A percentile compares a stretch with the other conserved stretches of the same genome.
Evolutionary conservation across 2,797 vertebrate species (phyloP).

Genomic region (Pempheris klunzingeri): DNA sequence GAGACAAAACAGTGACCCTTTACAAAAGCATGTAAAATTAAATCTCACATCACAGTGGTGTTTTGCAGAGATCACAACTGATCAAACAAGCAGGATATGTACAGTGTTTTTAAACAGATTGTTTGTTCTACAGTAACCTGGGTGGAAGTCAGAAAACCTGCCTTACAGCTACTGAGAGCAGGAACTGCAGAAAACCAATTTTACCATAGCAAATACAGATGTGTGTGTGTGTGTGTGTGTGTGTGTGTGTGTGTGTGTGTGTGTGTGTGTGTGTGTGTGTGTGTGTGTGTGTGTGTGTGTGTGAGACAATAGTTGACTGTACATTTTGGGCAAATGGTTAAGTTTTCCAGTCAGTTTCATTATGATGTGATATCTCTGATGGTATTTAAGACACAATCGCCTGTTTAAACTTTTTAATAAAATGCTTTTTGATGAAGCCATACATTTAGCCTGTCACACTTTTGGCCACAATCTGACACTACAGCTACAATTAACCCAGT

Average conservation of each 20-base stretch:
- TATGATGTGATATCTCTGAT: constrained; percentile 17
- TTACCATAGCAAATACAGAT: constrained; percentile 44
- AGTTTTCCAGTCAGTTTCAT: constrained; percentile 11
- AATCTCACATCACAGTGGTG: constrained; percentile 69
- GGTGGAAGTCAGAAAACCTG: constrained; percentile 70
- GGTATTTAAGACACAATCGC: background rate
- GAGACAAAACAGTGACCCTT: constrained; percentile 69
- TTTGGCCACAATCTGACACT: background rate
- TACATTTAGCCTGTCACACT: constrained; percentile 5
- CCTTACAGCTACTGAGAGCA: constrained; percentile 57
- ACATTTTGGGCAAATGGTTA: constrained; percentile 15
- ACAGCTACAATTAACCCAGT: background rate
- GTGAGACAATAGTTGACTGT: constrained; percentile 10
- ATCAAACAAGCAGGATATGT: constrained; percentile 51
- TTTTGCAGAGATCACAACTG: constrained; percentile 69
- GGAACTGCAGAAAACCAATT: constrained; percentile 47
- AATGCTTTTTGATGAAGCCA: background rate
- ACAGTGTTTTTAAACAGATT: constrained; percentile 58
- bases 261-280: constrained; percentile 24
- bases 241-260: constrained; percentile 30
- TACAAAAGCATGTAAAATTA: constrained; percentile 61
- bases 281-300: constrained; percentile 24
- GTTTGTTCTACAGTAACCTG: constrained; percentile 46
- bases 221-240: constrained; percentile 6
- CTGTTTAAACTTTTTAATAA: background rate